phyloP scores from a whole-genome alignment of 2,797 vertebrate genomes.

The Perdix hodgsoniae region DNA sequence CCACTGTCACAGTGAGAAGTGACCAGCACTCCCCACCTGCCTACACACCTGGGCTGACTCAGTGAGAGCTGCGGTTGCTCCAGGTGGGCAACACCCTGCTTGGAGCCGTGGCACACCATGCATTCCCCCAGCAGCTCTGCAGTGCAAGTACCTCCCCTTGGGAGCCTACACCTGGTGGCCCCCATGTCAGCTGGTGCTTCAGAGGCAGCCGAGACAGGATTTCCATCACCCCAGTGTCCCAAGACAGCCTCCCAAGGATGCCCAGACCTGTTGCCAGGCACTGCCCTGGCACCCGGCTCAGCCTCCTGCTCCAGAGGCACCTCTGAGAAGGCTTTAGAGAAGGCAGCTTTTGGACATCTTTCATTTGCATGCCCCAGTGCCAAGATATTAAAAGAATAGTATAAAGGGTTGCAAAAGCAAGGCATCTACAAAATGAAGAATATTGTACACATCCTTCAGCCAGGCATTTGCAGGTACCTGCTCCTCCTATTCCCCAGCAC shows the following conservation, averaged over 20 bases:
- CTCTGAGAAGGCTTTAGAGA: neutral
- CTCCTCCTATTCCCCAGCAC: neutral
- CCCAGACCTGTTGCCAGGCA: neutral
- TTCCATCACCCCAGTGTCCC: neutral
- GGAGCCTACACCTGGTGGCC: neutral
- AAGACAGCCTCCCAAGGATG: neutral
- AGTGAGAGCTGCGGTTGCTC: neutral
- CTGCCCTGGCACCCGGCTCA: neutral
- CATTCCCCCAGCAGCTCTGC: neutral
- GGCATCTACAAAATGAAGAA: neutral
- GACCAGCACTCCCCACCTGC: neutral
- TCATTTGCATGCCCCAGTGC: rapidly evolving
- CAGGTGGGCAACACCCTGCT: neutral
- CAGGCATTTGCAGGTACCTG: rapidly evolving
- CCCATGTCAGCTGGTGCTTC: neutral
- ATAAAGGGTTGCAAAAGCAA: neutral
- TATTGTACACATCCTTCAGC: neutral
- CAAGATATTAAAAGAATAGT: neutral
- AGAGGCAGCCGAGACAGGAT: neutral
- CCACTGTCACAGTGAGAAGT: neutral
- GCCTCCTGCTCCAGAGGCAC: neutral
- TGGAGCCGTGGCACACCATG: neutral
- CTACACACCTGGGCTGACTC: neutral
- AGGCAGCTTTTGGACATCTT: neutral
- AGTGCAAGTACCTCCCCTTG: neutral